Percentiles rank a stretch among this genome's conserved stretches.
These are phyloP conservation scores for Arothron firmamentum DNA, from an alignment of 2,113 vertebrate species.

Conservation along the genomic window DNA sequence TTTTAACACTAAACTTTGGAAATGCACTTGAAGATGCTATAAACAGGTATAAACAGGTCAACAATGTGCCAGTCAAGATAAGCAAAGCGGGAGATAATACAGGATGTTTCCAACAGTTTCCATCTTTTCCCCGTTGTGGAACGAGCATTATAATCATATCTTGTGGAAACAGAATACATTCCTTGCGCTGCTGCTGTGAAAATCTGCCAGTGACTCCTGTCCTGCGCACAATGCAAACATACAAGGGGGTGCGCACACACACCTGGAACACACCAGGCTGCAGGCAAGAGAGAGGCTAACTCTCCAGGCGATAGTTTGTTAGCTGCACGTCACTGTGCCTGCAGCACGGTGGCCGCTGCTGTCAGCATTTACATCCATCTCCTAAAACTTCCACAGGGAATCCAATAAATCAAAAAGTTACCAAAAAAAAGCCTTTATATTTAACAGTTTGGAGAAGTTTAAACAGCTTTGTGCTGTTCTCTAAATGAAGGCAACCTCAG, in stretches of 20 bases:
- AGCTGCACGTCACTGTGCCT: constrained; percentile 47
- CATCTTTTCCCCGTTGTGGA: no score
- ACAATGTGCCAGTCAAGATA: no score
- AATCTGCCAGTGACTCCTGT: constrained; percentile 45
- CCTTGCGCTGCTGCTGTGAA: not conserved
- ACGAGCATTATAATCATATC: no score
- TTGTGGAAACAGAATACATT: no score
- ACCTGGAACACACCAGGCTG: constrained; percentile 20
- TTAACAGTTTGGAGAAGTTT: constrained; percentile 15
- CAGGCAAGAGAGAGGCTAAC: constrained; percentile 51
- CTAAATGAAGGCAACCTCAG: constrained; percentile 3
- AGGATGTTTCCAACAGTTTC: no score
- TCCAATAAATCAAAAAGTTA: no score
- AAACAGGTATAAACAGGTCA: no score
- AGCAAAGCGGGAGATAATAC: no score
- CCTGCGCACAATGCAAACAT: constrained; percentile 16
- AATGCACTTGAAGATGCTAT: no score
- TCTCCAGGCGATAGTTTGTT: constrained; percentile 51
- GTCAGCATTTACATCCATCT: constrained; percentile 38
- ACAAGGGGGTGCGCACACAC: not conserved
- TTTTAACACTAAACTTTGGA: no score
- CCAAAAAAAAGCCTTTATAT: constrained; percentile 7
- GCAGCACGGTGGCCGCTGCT: constrained; percentile 25
- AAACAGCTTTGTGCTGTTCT: not conserved
- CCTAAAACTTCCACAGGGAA: constrained; percentile 17